phyloP scores from a whole-genome alignment of 2,888 invertebrate species.

The Zelleria hepariella region DNA sequence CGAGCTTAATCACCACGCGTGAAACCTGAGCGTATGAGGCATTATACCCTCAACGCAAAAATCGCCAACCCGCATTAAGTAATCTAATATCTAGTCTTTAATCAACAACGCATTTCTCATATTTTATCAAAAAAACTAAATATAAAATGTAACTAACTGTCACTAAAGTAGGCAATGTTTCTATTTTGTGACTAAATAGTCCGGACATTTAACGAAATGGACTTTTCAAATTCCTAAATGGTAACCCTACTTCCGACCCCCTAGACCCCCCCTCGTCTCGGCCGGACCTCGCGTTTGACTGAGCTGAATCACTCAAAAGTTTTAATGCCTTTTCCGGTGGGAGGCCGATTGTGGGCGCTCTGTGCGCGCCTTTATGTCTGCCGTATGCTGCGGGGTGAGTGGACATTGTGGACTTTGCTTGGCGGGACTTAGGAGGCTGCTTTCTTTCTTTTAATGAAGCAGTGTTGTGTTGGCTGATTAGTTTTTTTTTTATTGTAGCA shows the following conservation, averaged over 20 bases:
- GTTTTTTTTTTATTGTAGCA: not conserved
- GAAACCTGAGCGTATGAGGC: too few relatives aligned
- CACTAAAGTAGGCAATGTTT: too few relatives aligned
- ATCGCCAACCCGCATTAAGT: too few relatives aligned
- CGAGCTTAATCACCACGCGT: too few relatives aligned
- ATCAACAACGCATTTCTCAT: too few relatives aligned
- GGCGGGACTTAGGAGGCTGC: not conserved
- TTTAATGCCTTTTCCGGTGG: conserved; percentile 68
- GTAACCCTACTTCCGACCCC: too few relatives aligned
- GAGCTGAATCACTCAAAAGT: conserved; percentile 71
- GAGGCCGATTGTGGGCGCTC: conserved; percentile 21
- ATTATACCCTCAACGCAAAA: too few relatives aligned
- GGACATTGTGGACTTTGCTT: not conserved
- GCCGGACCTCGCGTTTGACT: conserved; percentile 59
- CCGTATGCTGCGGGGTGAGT: not conserved
- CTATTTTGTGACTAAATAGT: too few relatives aligned
- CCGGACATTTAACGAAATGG: not conserved
- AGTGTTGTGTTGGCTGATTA: not conserved
- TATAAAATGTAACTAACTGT: too few relatives aligned
- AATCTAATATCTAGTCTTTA: too few relatives aligned
- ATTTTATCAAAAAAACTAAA: too few relatives aligned
- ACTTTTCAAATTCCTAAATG: too few relatives aligned
- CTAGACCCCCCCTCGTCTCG: conserved; percentile 12
- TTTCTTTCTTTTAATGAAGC: not conserved
- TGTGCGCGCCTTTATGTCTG: conserved; percentile 28